Percentiles rank a stretch among this genome's conserved stretches.
These are phyloP conservation scores for Diabrotica balteata DNA, from an alignment of 2,888 invertebrate genomes.

Conservation along the genomic window DNA sequence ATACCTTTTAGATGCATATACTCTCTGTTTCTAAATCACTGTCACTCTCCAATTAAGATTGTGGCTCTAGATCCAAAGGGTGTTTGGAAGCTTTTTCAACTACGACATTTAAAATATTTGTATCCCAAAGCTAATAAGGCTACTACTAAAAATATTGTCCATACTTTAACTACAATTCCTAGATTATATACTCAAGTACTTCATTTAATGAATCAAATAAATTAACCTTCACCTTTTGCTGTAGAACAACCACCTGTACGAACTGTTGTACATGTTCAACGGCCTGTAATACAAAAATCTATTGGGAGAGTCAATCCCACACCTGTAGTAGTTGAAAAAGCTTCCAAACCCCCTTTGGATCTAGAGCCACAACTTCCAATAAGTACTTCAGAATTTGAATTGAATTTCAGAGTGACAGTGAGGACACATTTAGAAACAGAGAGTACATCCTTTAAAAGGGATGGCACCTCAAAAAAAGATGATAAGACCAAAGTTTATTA, in stretches of 20 bases:
- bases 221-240: slow-evolving; percentile 83
- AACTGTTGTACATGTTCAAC: slow-evolving; percentile 54
- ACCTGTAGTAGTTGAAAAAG: slow-evolving; percentile 10
- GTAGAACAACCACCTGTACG: slow-evolving; percentile 52
- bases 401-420: slow-evolving; percentile 71
- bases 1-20: slow-evolving; percentile 62
- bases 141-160: slow-evolving; percentile 79
- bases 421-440: slow-evolving; percentile 47
- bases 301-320: slow-evolving; percentile 53
- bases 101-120: slow-evolving; percentile 72
- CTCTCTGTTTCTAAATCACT: slow-evolving; percentile 58
- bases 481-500: slow-evolving; percentile 66
- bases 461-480: slow-evolving; percentile 58
- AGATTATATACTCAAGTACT: slow-evolving; percentile 85
- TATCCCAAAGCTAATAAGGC: slow-evolving; percentile 80
- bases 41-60: slow-evolving; percentile 72
- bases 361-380: slow-evolving; percentile 49
- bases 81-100: neutral
- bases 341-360: slow-evolving; percentile 23
- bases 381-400: slow-evolving; percentile 67
- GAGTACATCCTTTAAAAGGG: slow-evolving; percentile 63
- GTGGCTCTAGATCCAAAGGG: slow-evolving; percentile 48
- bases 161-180: slow-evolving; percentile 76
- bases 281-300: slow-evolving; percentile 51
- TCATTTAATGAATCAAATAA: slow-evolving; percentile 96